Evolutionary conservation across 92 coral and sea anemone species (phyloP).

Genomic region (Isaurus tuberculatus): DNA sequence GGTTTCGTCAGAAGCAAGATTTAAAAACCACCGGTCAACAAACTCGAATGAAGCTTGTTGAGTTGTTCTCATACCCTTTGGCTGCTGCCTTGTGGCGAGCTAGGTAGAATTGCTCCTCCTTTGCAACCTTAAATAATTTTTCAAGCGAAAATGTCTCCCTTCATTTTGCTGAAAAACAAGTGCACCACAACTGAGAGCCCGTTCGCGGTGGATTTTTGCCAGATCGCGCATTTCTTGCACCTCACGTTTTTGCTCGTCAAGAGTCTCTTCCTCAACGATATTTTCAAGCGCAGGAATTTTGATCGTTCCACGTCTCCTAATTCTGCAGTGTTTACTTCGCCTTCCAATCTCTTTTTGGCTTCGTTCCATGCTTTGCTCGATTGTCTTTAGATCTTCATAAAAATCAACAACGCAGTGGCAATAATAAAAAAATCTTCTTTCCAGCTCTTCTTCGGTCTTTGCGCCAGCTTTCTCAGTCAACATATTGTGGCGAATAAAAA

Average conservation of each 20-base stretch:
- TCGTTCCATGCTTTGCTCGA: slow-evolving; percentile 42
- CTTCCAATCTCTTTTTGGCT: slow-evolving; percentile 21
- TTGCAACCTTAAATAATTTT: slow-evolving; percentile 29
- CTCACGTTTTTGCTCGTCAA: slow-evolving; percentile 13
- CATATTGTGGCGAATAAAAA: neutral
- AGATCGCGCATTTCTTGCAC: slow-evolving; percentile 17
- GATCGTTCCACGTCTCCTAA: slow-evolving; percentile 19
- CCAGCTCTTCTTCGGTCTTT: neutral
- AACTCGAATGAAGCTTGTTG: neutral
- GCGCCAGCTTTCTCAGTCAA: neutral
- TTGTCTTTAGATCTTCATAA: slow-evolving; percentile 44
- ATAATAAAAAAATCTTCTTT: slow-evolving; percentile 15
- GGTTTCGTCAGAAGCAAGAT: neutral
- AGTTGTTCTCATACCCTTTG: neutral
- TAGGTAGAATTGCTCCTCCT: slow-evolving; percentile 26
- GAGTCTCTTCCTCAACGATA: slow-evolving; percentile 20
- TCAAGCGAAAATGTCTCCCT: slow-evolving; percentile 44
- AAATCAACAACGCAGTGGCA: slow-evolving; percentile 16
- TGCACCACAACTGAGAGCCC: slow-evolving; percentile 35
- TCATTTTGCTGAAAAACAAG: slow-evolving; percentile 27
- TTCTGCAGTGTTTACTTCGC: slow-evolving; percentile 35
- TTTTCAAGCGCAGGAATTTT: slow-evolving; percentile 31
- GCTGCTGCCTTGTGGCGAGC: neutral
- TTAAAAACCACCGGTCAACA: neutral
- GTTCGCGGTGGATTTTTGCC: slow-evolving; percentile 35